Evolutionary conservation across 2,888 invertebrate species (phyloP).

Genomic region (Parthenolecanium corni): DNA sequence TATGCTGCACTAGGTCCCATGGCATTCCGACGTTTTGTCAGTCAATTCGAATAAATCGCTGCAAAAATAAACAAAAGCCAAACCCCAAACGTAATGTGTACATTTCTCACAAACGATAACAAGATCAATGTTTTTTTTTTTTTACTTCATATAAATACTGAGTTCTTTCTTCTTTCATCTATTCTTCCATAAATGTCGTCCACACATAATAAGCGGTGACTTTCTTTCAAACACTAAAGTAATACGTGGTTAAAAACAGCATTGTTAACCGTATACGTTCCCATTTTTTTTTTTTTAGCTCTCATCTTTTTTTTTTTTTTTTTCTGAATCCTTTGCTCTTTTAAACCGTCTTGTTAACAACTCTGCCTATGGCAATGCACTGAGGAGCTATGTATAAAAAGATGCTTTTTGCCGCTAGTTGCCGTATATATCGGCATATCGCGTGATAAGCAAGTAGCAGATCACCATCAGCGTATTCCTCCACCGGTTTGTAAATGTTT

Average conservation of each 20-base stretch:
- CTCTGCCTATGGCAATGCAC: slow-evolving; percentile 25
- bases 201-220: slow-evolving; percentile 21
- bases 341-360: slow-evolving; percentile 26
- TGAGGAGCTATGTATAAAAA: slow-evolving; percentile 17
- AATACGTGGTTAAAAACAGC: slow-evolving; percentile 13
- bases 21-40: no score
- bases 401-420: no score
- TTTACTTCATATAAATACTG: neutral
- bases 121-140: slow-evolving; percentile 16
- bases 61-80: no score
- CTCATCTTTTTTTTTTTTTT: neutral
- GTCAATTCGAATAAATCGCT: no score
- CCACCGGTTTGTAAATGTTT: slow-evolving; percentile 13
- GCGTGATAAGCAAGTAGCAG: slow-evolving; percentile 28
- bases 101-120: slow-evolving; percentile 17
- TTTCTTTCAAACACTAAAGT: neutral
- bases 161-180: neutral
- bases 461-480: slow-evolving; percentile 26
- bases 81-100: no score
- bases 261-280: slow-evolving; percentile 24
- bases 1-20: no score
- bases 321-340: neutral
- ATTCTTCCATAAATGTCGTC: slow-evolving; percentile 18
- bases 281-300: slow-evolving; percentile 20
- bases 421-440: slow-evolving; percentile 22